These are phyloP conservation scores for Pollimyrus isidori DNA, from an alignment of 2,113 vertebrate genomes.

Conservation along the genomic window DNA sequence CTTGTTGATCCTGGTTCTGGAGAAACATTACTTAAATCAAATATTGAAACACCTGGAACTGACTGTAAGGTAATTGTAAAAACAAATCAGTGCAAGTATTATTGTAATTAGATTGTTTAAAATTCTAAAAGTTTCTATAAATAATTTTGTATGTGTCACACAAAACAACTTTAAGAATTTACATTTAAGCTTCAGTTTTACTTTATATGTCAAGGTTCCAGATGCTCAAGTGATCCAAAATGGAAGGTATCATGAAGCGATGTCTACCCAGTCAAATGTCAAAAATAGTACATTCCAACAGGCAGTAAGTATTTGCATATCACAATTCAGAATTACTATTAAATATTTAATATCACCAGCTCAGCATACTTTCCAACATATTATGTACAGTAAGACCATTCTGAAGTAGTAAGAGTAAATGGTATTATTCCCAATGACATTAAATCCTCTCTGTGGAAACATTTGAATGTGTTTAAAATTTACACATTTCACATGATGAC, in stretches of 20 bases:
- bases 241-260: background rate
- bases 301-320: background rate
- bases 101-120: background rate
- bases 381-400: background rate
- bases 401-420: background rate
- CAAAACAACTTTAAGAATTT: background rate
- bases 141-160: background rate
- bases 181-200: background rate
- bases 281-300: background rate
- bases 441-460: background rate
- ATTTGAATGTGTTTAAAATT: background rate
- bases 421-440: background rate
- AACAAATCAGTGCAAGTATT: background rate
- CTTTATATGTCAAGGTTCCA: constrained; percentile 1
- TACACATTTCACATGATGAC: background rate
- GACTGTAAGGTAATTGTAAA: constrained; percentile 12
- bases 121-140: background rate
- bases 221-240: background rate
- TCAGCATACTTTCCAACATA: background rate
- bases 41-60: constrained; percentile 20
- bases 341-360: background rate
- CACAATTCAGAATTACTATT: background rate
- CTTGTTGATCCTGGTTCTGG: background rate
- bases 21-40: background rate
- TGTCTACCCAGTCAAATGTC: background rate